Base-by-base conservation (phyloP, 2,888 invertebrate genomes). In the Lampropteryx suffumata region DNA sequence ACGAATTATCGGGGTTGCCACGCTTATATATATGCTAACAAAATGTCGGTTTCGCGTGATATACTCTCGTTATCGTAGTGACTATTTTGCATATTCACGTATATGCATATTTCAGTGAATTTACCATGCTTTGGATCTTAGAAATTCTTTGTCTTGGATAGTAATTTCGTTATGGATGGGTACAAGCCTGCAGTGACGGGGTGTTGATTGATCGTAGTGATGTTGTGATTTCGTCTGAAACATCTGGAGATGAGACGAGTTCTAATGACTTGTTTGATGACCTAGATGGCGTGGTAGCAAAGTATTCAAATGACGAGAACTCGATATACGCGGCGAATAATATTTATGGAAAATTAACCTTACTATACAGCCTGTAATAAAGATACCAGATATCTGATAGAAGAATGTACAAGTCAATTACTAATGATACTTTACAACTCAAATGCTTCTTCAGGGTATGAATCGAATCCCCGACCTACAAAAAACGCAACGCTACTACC, bases 41-140 rank as follows among this genome's bases (percentile, higher is more conserved):
- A 87, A 89, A 89, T 88, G 88, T 82, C 67, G 72, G 76, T 74
- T 80, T 89, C 75, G 88, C 88, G 88, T 89, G 88, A 77, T 80
- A 75, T 71, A 67, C 65, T 63, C 71, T 81, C 87, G 82, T 88
- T 88, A 86, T 71, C 75, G 71, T 75, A 74, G 71, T 74, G 76
- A 78, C 79, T 85, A 84, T 84, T 89, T 87, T 86, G 88, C 88
- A 88, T 88, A 85, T 77, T 87, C 84, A 85, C 71, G 32, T 42
- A 21, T 28, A 51, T 46, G 45, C 45, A 51, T 79, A 75, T 72
- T 76, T 63, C 64, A 64, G 66, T 64, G 69, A 69, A 60, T 74
- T 63, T 62, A 67, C 65, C 64, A 51, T 32, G 35, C 26, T 41
- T 8, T 10, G 26, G 14, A 39, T 44, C 39, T 52, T 27, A 26